phyloP scores from a whole-genome alignment of 2,113 vertebrate species.

The Dicerorhinus sumatrensis region DNA sequence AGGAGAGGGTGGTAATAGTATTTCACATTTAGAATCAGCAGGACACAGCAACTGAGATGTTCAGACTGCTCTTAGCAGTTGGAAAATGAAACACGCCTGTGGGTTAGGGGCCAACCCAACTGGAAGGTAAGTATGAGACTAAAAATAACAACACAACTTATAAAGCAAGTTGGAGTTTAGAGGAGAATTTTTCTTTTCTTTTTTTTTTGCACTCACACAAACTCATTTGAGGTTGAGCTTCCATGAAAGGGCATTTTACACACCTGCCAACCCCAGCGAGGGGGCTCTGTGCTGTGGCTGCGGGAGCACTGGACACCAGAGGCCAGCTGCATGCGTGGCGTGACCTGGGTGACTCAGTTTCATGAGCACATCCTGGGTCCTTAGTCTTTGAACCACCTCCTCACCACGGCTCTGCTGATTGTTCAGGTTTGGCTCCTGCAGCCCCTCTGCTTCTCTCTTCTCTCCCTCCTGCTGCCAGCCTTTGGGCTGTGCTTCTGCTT shows the following conservation, averaged over 20 bases:
- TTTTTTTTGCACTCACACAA: not conserved
- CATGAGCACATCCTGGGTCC: not conserved
- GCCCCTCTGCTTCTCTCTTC: not conserved
- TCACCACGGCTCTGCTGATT: accelerated
- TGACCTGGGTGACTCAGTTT: not conserved
- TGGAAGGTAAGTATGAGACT: not conserved
- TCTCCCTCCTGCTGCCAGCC: not conserved
- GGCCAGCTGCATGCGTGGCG: not conserved
- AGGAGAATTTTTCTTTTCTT: not conserved
- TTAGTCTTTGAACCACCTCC: not conserved
- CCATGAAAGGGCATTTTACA: not conserved
- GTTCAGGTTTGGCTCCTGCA: not conserved
- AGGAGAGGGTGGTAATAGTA: accelerated
- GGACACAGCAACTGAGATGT: not conserved
- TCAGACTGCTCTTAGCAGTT: not conserved
- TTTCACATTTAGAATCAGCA: not conserved
- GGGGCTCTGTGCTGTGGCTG: accelerated
- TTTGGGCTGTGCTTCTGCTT: not conserved
- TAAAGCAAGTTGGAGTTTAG: not conserved
- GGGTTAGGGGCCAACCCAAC: not conserved
- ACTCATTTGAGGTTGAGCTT: not conserved
- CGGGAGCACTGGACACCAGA: accelerated
- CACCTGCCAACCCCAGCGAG: not conserved
- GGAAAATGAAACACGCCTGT: not conserved
- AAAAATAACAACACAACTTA: not conserved